phyloP scores from a whole-genome alignment of 2,797 vertebrate species.

The Chaetodon trifasciatus region DNA sequence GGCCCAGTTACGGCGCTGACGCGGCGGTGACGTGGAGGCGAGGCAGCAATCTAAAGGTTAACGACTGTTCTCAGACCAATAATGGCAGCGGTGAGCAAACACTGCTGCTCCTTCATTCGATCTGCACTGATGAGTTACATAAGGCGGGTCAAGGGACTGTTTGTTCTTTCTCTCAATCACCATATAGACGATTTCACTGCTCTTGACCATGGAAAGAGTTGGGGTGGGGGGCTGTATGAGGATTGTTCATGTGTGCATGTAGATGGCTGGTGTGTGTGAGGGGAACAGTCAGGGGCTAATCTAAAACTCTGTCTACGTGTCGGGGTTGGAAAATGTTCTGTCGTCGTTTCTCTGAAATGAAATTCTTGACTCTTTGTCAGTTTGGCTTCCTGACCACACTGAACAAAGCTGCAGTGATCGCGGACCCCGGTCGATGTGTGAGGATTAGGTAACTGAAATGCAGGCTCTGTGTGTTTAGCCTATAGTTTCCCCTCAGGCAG shows the following conservation, averaged over 20 bases:
- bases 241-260: neutral
- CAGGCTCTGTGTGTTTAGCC: slow-evolving; percentile 37
- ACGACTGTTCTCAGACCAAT: slow-evolving; percentile 69
- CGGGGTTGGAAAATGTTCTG: slow-evolving; percentile 10
- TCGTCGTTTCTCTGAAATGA: slow-evolving; percentile 13
- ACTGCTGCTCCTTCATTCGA: slow-evolving; percentile 60
- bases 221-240: neutral
- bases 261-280: neutral
- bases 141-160: slow-evolving; percentile 61
- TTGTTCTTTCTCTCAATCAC: slow-evolving; percentile 67
- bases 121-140: slow-evolving; percentile 65
- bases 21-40: slow-evolving; percentile 61
- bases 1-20: slow-evolving; percentile 38
- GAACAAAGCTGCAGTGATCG: slow-evolving; percentile 29
- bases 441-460: slow-evolving; percentile 64
- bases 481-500: slow-evolving; percentile 54
- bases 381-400: slow-evolving; percentile 32
- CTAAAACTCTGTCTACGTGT: slow-evolving; percentile 17
- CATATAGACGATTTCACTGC: slow-evolving; percentile 43
- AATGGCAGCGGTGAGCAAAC: slow-evolving; percentile 76
- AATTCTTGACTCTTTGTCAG: slow-evolving; percentile 33
- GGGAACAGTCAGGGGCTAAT: neutral
- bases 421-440: slow-evolving; percentile 40
- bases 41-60: slow-evolving; percentile 77
- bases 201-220: neutral